A percentile compares a stretch with the other conserved stretches of the same genome.
Conservation (phyloP, 2,113 vertebrate genomes). For the Tichodroma muraria region DNA sequence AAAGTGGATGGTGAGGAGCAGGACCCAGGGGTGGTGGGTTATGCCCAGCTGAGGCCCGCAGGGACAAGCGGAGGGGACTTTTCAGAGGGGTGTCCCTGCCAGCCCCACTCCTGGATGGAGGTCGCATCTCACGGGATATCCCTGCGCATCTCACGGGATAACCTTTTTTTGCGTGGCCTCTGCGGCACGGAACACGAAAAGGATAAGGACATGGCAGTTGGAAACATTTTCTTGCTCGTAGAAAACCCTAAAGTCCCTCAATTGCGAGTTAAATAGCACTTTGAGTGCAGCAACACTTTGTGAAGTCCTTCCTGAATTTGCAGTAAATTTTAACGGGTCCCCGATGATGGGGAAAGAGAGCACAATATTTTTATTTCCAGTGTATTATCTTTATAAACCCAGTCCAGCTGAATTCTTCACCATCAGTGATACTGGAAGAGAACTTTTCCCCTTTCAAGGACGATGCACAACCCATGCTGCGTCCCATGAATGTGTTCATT, state of each 20-base stretch:
- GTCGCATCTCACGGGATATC: not conserved
- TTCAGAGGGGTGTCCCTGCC: not conserved
- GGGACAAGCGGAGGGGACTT: rapidly evolving
- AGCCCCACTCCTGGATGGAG: rapidly evolving
- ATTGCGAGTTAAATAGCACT: not conserved
- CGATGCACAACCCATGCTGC: not conserved
- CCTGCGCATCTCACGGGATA: rapidly evolving
- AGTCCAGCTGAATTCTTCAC: not conserved
- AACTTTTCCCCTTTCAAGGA: not conserved
- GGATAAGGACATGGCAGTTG: not conserved
- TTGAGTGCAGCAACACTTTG: not conserved
- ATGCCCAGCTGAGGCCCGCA: not conserved
- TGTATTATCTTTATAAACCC: not conserved
- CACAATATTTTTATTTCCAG: not conserved
- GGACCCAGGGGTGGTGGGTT: rapidly evolving
- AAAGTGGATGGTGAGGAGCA: rapidly evolving
- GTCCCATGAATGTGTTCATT: not conserved
- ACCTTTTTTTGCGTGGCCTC: not conserved
- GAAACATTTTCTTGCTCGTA: not conserved
- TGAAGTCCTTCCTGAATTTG: not conserved
- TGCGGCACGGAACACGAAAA: not conserved
- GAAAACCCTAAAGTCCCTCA: not conserved
- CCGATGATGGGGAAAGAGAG: not conserved
- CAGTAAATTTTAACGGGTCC: not conserved
- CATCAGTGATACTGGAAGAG: not conserved